A percentile compares a stretch with the other conserved stretches of the same genome.
Conservation (phyloP, 2,888 invertebrate genomes). For the Ptychoptera contaminata region DNA sequence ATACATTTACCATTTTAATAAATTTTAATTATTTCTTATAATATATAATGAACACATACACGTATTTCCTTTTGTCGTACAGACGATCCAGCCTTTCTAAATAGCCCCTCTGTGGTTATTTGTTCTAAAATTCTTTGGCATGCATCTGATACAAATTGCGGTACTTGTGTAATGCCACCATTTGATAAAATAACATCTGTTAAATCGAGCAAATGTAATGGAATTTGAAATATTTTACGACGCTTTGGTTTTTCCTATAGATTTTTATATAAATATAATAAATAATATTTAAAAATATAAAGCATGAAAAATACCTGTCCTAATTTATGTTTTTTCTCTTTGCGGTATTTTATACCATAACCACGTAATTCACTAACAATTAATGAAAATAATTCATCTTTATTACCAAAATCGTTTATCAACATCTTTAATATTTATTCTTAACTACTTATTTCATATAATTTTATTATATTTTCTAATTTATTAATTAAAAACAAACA, state of each 20-base stretch:
- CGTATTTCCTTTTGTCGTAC: constrained; percentile 68
- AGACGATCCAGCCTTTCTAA: constrained; percentile 77
- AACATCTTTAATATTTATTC: constrained; percentile 29
- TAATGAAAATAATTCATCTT: constrained; percentile 37
- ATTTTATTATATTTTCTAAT: too few relatives aligned
- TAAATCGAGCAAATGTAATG: constrained; percentile 35
- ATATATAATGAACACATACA: constrained; percentile 31
- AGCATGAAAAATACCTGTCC: constrained; percentile 28
- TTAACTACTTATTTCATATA: too few relatives aligned
- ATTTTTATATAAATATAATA: background rate
- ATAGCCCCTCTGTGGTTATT: constrained; percentile 65
- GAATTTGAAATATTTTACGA: constrained; percentile 36
- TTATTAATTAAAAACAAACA: too few relatives aligned
- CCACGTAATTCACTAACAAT: constrained; percentile 49
- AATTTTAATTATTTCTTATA: constrained; percentile 12
- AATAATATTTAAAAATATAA: background rate
- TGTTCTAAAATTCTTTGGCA: constrained; percentile 51
- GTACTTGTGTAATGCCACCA: constrained; percentile 54
- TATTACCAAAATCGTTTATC: constrained; percentile 36
- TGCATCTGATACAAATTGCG: constrained; percentile 54
- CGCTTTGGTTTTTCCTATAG: constrained; percentile 13
- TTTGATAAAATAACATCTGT: constrained; percentile 45
- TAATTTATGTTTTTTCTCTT: constrained; percentile 46
- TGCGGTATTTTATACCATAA: constrained; percentile 53
- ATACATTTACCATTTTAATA: constrained; percentile 6